Evolutionary conservation across 2,888 invertebrate genomes (phyloP).

Genomic region (Lithophane ornitopus): DNA sequence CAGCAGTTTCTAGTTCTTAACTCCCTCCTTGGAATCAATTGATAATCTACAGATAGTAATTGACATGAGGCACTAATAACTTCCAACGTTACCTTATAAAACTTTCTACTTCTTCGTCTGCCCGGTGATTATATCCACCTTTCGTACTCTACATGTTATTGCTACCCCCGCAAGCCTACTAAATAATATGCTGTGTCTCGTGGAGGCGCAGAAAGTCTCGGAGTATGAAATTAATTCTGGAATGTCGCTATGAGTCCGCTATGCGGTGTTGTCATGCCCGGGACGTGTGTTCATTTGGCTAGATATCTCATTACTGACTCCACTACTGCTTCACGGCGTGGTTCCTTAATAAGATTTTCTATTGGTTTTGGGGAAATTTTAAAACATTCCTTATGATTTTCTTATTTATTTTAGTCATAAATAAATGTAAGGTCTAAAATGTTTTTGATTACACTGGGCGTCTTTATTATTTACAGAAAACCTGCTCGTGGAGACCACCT

Average conservation of each 20-base stretch:
- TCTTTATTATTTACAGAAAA: neutral
- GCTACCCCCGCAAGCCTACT: slow-evolving; percentile 18
- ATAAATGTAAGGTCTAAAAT: neutral
- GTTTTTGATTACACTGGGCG: too few relatives aligned
- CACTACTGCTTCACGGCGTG: neutral
- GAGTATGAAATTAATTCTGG: slow-evolving; percentile 46
- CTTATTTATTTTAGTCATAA: neutral
- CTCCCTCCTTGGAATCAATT: too few relatives aligned
- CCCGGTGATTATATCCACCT: neutral
- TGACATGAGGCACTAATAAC: neutral
- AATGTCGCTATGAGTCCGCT: slow-evolving; percentile 38
- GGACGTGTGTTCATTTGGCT: slow-evolving; percentile 44
- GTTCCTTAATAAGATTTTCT: slow-evolving; percentile 12
- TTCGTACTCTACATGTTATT: neutral
- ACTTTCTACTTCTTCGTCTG: neutral
- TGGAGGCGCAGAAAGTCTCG: slow-evolving; percentile 16
- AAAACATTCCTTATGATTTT: neutral
- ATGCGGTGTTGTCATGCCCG: slow-evolving; percentile 34
- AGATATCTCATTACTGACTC: slow-evolving; percentile 41
- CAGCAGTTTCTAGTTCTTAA: too few relatives aligned
- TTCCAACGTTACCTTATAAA: too few relatives aligned
- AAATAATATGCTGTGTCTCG: slow-evolving; percentile 55
- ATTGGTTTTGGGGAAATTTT: neutral
- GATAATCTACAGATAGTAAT: too few relatives aligned
- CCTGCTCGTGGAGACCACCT: neutral